Evolutionary conservation across 2,888 invertebrate genomes (phyloP).

Genomic region (Noctua pronuba): DNA sequence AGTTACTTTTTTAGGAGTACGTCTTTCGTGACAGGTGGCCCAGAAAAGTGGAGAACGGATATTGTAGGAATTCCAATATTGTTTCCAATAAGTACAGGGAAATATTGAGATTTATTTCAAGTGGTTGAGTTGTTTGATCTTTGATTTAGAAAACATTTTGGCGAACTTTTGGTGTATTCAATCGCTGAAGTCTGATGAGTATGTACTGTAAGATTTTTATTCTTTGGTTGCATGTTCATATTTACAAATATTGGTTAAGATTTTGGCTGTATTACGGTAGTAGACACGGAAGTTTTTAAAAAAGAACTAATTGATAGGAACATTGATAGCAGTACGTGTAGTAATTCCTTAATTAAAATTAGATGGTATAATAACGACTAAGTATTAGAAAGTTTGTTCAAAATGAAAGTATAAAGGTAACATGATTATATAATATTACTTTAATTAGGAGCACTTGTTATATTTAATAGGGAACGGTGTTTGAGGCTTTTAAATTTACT

Average conservation of each 20-base stretch:
- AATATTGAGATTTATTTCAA: constrained; percentile 24
- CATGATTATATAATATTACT: too few relatives aligned
- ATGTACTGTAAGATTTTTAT: background rate
- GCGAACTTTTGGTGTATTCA: background rate
- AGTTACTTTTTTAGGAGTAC: constrained; percentile 43
- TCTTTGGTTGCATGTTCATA: background rate
- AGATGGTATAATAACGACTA: too few relatives aligned
- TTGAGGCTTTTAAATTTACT: too few relatives aligned
- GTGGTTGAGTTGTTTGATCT: constrained; percentile 26
- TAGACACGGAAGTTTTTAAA: too few relatives aligned
- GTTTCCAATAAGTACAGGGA: constrained; percentile 10
- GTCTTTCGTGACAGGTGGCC: constrained; percentile 44
- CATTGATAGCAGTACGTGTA: too few relatives aligned
- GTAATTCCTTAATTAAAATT: too few relatives aligned
- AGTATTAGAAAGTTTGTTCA: too few relatives aligned
- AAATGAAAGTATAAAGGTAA: too few relatives aligned
- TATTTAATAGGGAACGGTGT: too few relatives aligned
- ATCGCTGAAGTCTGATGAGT: background rate
- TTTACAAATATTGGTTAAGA: background rate
- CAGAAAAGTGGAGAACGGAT: constrained; percentile 23
- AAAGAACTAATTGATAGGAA: too few relatives aligned
- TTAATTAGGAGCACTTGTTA: too few relatives aligned
- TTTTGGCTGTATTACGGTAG: too few relatives aligned
- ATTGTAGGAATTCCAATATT: constrained; percentile 30
- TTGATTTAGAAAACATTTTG: constrained; percentile 10